Conservation (phyloP, 2,113 vertebrate genomes). For the Sitta europaea region DNA sequence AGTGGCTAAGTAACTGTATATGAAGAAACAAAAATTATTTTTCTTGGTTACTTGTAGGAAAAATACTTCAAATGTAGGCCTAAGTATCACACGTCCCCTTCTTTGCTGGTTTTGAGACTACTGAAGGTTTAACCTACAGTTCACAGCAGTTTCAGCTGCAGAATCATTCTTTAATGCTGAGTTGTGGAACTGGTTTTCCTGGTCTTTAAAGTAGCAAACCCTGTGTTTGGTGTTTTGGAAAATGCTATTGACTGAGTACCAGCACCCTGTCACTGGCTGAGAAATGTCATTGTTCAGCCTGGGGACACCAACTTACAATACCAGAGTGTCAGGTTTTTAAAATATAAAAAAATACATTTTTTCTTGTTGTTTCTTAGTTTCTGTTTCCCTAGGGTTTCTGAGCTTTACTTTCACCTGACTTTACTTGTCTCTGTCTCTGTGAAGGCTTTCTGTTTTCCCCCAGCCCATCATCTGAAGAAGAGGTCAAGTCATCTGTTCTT, state of each 20-base stretch:
- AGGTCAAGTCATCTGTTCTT: too few species aligned
- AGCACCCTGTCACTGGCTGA: background rate
- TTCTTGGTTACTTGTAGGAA: background rate
- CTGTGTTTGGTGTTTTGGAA: background rate
- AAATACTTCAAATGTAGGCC: background rate
- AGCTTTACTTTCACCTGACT: too few species aligned
- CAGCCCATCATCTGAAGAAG: too few species aligned
- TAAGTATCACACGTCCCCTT: background rate
- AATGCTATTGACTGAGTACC: background rate
- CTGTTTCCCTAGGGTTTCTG: too few species aligned
- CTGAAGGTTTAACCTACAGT: background rate
- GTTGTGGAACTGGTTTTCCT: background rate
- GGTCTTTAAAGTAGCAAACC: background rate
- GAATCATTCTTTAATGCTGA: background rate
- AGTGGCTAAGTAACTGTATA: background rate
- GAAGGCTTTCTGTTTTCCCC: too few species aligned
- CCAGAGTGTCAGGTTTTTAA: too few species aligned
- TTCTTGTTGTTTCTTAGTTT: too few species aligned
- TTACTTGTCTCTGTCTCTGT: too few species aligned
- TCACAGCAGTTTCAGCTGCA: background rate
- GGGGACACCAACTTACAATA: rapidly evolving
- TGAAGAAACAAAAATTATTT: background rate
- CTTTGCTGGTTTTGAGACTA: background rate
- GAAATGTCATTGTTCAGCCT: rapidly evolving
- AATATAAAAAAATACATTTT: too few species aligned